A percentile compares a stretch with the other conserved stretches of the same genome.
Evolutionary conservation across 2,113 vertebrate species (phyloP).

Genomic region (Siniperca knerii): DNA sequence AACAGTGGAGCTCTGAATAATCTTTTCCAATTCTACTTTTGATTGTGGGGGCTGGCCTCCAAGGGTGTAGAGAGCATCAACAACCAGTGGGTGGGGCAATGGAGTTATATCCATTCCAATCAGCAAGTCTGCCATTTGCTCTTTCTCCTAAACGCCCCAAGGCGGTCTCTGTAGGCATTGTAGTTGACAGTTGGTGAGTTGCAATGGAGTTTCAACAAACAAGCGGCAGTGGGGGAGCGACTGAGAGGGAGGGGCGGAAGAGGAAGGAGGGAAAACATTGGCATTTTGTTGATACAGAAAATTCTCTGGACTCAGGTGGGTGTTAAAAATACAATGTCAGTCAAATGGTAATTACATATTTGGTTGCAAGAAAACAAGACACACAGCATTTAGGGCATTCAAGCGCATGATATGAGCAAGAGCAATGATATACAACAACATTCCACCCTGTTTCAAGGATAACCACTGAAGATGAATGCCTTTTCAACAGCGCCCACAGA

Average conservation of each 20-base stretch:
- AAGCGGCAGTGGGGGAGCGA: not conserved
- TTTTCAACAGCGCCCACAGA: not conserved
- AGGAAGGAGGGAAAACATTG: constrained; percentile 1
- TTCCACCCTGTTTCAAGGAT: not conserved
- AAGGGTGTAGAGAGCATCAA: constrained; percentile 35
- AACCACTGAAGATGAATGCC: not conserved
- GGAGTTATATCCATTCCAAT: constrained; percentile 8
- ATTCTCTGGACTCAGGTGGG: constrained; percentile 6
- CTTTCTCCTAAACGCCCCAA: constrained; percentile 2
- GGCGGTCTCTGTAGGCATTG: not conserved
- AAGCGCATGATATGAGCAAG: not conserved
- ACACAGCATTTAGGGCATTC: not conserved
- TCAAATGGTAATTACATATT: constrained; percentile 15
- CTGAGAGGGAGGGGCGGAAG: not conserved
- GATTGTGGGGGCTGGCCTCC: not conserved
- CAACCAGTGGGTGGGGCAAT: constrained; percentile 51
- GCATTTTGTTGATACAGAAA: constrained; percentile 3
- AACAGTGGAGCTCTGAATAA: not conserved
- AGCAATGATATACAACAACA: not conserved
- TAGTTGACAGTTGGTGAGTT: constrained; percentile 30
- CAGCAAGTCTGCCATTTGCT: constrained; percentile 29
- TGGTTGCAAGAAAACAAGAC: not conserved
- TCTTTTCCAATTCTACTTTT: not conserved
- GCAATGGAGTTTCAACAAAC: constrained; percentile 9
- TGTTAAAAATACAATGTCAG: not conserved